phyloP scores from a whole-genome alignment of 2,888 invertebrate genomes.

The Hydriomena furcata region DNA sequence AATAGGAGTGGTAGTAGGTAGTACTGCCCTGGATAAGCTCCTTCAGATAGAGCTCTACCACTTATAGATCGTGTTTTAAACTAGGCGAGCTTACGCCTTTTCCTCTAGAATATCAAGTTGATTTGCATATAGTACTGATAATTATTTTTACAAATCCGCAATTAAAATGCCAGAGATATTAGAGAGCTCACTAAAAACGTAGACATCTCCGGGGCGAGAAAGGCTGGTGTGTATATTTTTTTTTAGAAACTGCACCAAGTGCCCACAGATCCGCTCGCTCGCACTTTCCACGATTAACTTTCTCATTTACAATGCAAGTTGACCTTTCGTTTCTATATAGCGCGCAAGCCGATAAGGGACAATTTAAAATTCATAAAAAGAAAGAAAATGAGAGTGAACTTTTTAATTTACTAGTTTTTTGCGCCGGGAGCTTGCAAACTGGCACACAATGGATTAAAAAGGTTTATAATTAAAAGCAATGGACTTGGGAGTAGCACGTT shows the following conservation, averaged over 20 bases:
- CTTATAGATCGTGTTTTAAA: too few species aligned
- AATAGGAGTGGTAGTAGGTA: too few species aligned
- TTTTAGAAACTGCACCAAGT: constrained; percentile 68
- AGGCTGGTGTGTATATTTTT: constrained; percentile 48
- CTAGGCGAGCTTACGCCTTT: too few species aligned
- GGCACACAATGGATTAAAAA: neutral
- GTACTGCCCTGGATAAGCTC: too few species aligned
- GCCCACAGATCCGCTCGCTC: constrained; percentile 65
- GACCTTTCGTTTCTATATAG: constrained; percentile 76
- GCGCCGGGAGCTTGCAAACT: neutral
- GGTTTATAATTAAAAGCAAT: too few species aligned
- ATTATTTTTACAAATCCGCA: constrained; percentile 11
- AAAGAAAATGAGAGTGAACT: neutral
- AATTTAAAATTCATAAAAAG: constrained; percentile 46
- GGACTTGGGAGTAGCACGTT: too few species aligned
- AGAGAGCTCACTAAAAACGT: constrained; percentile 36
- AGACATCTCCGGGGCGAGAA: constrained; percentile 41
- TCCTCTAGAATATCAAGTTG: neutral
- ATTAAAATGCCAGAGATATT: constrained; percentile 31
- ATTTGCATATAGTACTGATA: neutral
- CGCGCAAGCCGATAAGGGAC: constrained; percentile 60
- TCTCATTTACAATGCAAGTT: constrained; percentile 77
- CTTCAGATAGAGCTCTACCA: too few species aligned
- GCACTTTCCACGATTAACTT: constrained; percentile 82
- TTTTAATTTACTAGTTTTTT: neutral